Evolutionary conservation across 1,140 invertebrate genomes (phyloP), one percentile per base, ranked within the genome.

Genomic region (Pseudomyrmex concolor): DNA sequence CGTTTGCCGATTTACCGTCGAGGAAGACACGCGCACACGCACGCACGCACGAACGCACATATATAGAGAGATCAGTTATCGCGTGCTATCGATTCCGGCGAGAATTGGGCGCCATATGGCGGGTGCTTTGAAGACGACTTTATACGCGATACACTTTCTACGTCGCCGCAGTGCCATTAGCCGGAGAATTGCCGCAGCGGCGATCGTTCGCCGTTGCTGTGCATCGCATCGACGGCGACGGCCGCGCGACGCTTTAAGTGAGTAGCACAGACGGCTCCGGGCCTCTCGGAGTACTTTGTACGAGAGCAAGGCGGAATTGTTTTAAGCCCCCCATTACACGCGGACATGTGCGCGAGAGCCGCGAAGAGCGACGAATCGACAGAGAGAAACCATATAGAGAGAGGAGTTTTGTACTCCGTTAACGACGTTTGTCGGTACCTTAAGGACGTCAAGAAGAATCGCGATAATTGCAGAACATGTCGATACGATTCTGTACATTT

Each of bases 261-360:
- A 87, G 88, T 86, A 87, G 88, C 86, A 89, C 88, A 89, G 88
- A 89, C 88, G 84, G 88, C 88, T 89, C 88, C 84, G 86, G 34
- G 73, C 68, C 50, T 55, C 34, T 55, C 34, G 34, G 78, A 74
- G 87, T 85, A 89, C 87, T 89, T 89, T 88, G 86, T 88, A 74
- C 83, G 54, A 85, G 77, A 85, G 84, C 87, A 74, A 88, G 81
- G 70, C 81, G 81, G 86, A 89, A 89, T 89, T 89, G 88, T 81
- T 89, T 89, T 88, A 89, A 88, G 84, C 80, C 84, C 76, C 80
- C 76, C 74, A 89, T 89, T 89, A 89, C 78, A 88, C 59, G 80
- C 76, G 62, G 83, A 84, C 87, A 83, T 77, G 74, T 83, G 86
- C 78, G 77, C 83, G 60, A 66, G 78, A 59, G 77, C 66, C 82